phyloP scores from a whole-genome alignment of 2,888 invertebrate species.

The Polyommatus iphigenia region DNA sequence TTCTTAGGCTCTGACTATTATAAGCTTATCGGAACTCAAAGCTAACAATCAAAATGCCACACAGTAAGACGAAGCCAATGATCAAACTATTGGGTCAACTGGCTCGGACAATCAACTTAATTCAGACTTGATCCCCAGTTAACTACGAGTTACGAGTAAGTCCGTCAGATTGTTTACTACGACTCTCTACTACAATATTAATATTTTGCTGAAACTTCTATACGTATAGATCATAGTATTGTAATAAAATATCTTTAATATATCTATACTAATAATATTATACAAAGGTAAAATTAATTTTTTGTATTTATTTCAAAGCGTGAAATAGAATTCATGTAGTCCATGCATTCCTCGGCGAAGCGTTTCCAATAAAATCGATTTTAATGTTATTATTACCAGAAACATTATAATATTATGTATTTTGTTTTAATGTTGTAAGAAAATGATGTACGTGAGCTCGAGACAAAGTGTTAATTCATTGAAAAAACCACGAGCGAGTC shows the following conservation, averaged over 20 bases:
- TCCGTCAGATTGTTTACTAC: background rate
- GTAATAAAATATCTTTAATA: too few relatives aligned
- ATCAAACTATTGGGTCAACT: slow-evolving; percentile 21
- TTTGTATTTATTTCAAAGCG: background rate
- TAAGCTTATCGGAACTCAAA: background rate
- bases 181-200: too few relatives aligned
- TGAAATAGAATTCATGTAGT: background rate
- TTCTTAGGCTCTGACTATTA: background rate
- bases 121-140: slow-evolving; percentile 13
- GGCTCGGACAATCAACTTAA: slow-evolving; percentile 8
- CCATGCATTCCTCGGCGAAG: background rate
- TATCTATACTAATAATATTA: too few relatives aligned
- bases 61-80: slow-evolving; percentile 12
- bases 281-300: background rate
- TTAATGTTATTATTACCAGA: background rate
- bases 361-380: background rate
- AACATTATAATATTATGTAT: slow-evolving; percentile 25
- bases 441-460: slow-evolving; percentile 20
- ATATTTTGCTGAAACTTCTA: too few relatives aligned
- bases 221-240: too few relatives aligned
- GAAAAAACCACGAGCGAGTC: slow-evolving; percentile 36
- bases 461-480: slow-evolving; percentile 31
- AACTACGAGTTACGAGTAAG: slow-evolving; percentile 5
- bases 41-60: background rate
- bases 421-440: slow-evolving; percentile 33